These are phyloP conservation scores for Vespertilio murinus DNA, from an alignment of 2,797 vertebrate genomes.

Conservation along the genomic window DNA sequence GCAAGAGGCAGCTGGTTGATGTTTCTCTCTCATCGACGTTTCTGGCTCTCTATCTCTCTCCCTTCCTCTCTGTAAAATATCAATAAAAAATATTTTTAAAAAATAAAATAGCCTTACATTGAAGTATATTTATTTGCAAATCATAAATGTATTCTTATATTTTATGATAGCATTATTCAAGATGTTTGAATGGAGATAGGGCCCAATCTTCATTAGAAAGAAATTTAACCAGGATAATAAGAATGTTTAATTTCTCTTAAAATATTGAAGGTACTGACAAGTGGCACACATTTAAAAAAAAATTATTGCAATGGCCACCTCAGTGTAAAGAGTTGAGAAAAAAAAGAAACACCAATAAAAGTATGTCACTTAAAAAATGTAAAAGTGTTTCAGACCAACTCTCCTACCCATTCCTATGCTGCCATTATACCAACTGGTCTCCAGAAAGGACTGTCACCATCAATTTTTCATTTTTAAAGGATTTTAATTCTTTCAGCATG, in stretches of 20 bases:
- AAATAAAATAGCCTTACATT: not conserved
- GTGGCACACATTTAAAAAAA: not conserved
- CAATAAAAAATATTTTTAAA: too few species aligned
- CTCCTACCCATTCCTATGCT: slow-evolving; percentile 74
- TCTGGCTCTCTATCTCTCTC: too few species aligned
- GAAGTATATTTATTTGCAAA: not conserved
- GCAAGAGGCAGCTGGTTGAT: too few species aligned
- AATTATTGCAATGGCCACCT: slow-evolving; percentile 47
- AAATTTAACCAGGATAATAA: slow-evolving; percentile 8
- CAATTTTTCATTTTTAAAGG: slow-evolving; percentile 88
- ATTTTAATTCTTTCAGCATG: slow-evolving; percentile 91
- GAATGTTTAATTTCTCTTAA: slow-evolving; percentile 12
- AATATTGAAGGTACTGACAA: slow-evolving; percentile 45
- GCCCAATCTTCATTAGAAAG: slow-evolving; percentile 64
- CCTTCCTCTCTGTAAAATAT: too few species aligned
- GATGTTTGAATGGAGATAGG: slow-evolving; percentile 12
- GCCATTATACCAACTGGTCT: slow-evolving; percentile 82
- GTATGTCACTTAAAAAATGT: slow-evolving; percentile 64
- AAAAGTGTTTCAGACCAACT: slow-evolving; percentile 73
- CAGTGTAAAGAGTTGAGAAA: slow-evolving; percentile 56
- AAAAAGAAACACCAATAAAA: slow-evolving; percentile 60
- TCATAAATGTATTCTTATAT: not conserved
- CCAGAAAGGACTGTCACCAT: slow-evolving; percentile 88
- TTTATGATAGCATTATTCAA: slow-evolving; percentile 45
- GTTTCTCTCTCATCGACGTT: too few species aligned